phyloP scores from a whole-genome alignment of 2,888 invertebrate species.

The Xylota segnis region DNA sequence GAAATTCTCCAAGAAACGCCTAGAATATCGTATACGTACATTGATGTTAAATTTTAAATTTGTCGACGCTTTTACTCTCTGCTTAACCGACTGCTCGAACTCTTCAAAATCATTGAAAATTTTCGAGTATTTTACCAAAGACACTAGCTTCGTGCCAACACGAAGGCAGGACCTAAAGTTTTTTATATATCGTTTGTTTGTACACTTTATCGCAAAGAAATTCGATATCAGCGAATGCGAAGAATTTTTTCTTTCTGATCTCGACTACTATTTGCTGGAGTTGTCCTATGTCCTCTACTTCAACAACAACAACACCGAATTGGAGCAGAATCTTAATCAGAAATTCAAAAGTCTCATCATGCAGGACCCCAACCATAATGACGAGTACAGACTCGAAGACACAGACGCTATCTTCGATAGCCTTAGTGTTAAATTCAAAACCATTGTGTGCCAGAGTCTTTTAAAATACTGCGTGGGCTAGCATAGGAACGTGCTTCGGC shows the following conservation, averaged over 20 bases:
- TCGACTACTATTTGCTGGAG: constrained; percentile 84
- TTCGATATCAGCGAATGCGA: constrained; percentile 83
- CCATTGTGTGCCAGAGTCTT: constrained; percentile 83
- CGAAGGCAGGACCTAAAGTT: constrained; percentile 83
- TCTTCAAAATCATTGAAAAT: constrained; percentile 82
- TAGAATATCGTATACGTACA: constrained; percentile 83
- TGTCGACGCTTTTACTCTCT: constrained; percentile 83
- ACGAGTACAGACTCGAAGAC: constrained; percentile 80
- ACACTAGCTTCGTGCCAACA: constrained; percentile 84
- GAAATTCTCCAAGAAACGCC: constrained; percentile 81
- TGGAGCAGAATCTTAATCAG: constrained; percentile 83
- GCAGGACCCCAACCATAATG: constrained; percentile 79
- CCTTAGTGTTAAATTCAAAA: constrained; percentile 84
- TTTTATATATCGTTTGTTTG: constrained; percentile 83
- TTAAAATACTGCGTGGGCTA: constrained; percentile 82
- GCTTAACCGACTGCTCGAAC: constrained; percentile 81
- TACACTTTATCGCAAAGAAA: constrained; percentile 82
- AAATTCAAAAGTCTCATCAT: constrained; percentile 82
- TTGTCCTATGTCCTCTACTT: constrained; percentile 84
- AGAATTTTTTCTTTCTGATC: constrained; percentile 83
- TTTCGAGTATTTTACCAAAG: constrained; percentile 85
- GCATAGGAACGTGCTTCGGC: constrained; percentile 65
- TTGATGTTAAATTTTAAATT: constrained; percentile 84
- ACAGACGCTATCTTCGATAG: constrained; percentile 84
- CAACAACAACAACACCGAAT: constrained; percentile 83